Conservation (phyloP, 2,888 invertebrate genomes). For the Schizotus pectinicornis region DNA sequence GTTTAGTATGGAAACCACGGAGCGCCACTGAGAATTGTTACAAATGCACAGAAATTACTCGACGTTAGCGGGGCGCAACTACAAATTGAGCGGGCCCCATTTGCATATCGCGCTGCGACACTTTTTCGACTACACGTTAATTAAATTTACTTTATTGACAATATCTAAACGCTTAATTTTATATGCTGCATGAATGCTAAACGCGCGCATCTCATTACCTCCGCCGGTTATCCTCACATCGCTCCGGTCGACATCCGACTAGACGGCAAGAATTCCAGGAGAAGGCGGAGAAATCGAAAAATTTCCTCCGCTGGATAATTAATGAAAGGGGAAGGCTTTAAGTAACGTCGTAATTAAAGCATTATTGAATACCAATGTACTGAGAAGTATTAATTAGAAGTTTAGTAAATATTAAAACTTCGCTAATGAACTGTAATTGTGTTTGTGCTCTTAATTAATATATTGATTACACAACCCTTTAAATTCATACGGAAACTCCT, state of each 20-base stretch:
- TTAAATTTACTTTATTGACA: constrained; percentile 44
- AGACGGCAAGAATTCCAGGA: constrained; percentile 2
- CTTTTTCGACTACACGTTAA: constrained; percentile 38
- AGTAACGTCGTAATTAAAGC: constrained; percentile 43
- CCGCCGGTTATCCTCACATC: background rate
- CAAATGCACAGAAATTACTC: constrained; percentile 35
- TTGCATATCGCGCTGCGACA: constrained; percentile 37
- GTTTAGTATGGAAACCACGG: constrained; percentile 39
- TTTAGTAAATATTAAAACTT: constrained; percentile 58
- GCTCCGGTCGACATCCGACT: background rate
- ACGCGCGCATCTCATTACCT: constrained; percentile 16
- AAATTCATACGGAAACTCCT: constrained; percentile 48
- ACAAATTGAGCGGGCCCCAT: constrained; percentile 36
- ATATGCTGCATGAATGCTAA: constrained; percentile 38
- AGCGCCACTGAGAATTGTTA: constrained; percentile 36
- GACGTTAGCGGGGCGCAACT: constrained; percentile 31
- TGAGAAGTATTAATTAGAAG: constrained; percentile 57
- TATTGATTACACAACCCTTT: constrained; percentile 57
- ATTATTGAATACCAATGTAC: constrained; percentile 50
- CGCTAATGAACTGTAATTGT: constrained; percentile 58
- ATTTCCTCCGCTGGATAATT: constrained; percentile 27
- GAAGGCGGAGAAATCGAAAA: constrained; percentile 26
- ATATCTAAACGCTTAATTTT: constrained; percentile 42
- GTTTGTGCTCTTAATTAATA: constrained; percentile 58
- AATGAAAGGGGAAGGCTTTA: constrained; percentile 28